Base-by-base conservation (phyloP, 2,113 vertebrate genomes). In the Triplophysa siluroides region DNA sequence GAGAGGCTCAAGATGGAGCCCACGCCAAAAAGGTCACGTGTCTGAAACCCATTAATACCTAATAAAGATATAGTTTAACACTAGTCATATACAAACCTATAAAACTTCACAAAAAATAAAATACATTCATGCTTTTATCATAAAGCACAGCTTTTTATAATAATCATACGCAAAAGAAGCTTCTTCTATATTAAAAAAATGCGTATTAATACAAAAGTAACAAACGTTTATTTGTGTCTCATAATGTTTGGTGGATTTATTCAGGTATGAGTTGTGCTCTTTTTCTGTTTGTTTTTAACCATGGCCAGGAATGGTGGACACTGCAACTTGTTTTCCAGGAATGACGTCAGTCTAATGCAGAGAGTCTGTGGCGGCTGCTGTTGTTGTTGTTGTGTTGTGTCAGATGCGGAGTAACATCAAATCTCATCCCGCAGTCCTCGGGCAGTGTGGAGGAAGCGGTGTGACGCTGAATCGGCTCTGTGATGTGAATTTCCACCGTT, bases 251-350 rank as follows among this genome's bases (percentile, higher is more conserved):
- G 41, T 41, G 16, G 29, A 58, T 13, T 73, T 4, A n/a, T 5
- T 60, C 67, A 45, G 21, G 24, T 19, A 6, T 21, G 4, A 8
- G 86, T 81, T 84, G 43, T 14, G 0, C 38, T 79, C 21, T 84
- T 81, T 73, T 78, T 82, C 10, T 76, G 79, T 41, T 76, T 88
- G 88, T 67, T 88, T 70, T 91, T 91, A 38, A 90, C 83, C 1
- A 89, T 91, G 82, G 89, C 88, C 72, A 94, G 76, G 73, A 81
- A 91, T 0, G 92, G 92, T 0, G 88, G 89, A 78, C 93, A 94
- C 66, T 54, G 86, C 0, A 90, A 83, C 8, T 2, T 76, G 16
- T 83, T 85, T 66, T 43, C 87, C 19, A 78, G 64, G 52, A 47
- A 16, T 3, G 72, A 56, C 1, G 81, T 78, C 21, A 90, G 68